Evolutionary conservation across 2,888 invertebrate species (phyloP).

Genomic region (Conops quadrifasciatus): DNA sequence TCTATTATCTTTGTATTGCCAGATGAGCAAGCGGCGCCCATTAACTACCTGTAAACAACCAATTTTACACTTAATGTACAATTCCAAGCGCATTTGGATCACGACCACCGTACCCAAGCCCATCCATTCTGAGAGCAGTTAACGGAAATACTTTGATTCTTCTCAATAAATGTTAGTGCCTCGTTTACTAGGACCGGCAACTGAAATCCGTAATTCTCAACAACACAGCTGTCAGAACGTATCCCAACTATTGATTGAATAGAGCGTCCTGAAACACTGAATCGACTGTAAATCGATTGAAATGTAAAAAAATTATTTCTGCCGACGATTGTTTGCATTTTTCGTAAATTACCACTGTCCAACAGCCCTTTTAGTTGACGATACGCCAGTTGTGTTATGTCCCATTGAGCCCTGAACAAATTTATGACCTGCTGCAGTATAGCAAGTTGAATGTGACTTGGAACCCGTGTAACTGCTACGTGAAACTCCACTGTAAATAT

Average conservation of each 20-base stretch:
- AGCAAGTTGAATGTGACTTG: constrained; percentile 38
- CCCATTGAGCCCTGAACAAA: constrained; percentile 52
- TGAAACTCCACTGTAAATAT: constrained; percentile 49
- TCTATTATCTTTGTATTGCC: constrained; percentile 74
- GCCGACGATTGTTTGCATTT: not conserved
- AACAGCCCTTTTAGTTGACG: constrained; percentile 50
- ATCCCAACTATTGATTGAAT: constrained; percentile 78
- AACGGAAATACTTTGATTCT: constrained; percentile 66
- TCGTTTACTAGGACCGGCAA: constrained; percentile 90
- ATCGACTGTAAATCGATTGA: constrained; percentile 35
- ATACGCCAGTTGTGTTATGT: constrained; percentile 31
- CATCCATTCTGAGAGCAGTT: constrained; percentile 68
- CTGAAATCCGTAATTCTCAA: constrained; percentile 83
- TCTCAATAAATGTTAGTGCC: constrained; percentile 81
- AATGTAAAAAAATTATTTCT: not conserved
- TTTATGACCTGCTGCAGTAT: constrained; percentile 50
- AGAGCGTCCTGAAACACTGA: constrained; percentile 69
- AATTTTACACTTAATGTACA: not conserved
- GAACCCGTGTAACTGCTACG: constrained; percentile 48
- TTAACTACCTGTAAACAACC: constrained; percentile 76
- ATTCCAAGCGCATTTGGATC: not conserved
- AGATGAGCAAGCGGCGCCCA: constrained; percentile 84
- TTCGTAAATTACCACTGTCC: constrained; percentile 8
- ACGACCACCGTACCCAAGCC: constrained; percentile 66
- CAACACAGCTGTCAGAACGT: constrained; percentile 76